These are phyloP conservation scores for Epinotia ramella DNA, from an alignment of 2,888 invertebrate genomes.

Conservation along the genomic window DNA sequence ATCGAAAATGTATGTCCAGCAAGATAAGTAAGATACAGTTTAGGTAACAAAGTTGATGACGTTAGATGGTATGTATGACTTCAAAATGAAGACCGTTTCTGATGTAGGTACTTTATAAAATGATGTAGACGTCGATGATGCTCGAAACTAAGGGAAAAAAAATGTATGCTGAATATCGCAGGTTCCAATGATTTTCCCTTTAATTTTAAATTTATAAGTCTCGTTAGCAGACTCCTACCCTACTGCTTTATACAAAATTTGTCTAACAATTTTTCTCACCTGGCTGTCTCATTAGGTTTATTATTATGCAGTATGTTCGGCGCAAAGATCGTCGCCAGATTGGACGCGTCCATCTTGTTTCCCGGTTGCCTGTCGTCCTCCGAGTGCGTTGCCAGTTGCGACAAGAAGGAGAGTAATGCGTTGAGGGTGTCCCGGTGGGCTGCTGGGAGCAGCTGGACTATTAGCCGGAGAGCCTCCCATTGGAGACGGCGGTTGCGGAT, in stretches of 20 bases:
- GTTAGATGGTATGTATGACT: no score
- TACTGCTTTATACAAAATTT: no score
- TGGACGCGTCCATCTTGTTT: slow-evolving; percentile 97
- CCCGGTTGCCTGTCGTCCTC: slow-evolving; percentile 89
- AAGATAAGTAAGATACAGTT: no score
- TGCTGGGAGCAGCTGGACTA: slow-evolving; percentile 93
- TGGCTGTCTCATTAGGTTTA: slow-evolving; percentile 85
- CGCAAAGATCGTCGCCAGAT: slow-evolving; percentile 96
- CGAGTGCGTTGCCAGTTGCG: slow-evolving; percentile 90
- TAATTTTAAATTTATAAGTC: no score
- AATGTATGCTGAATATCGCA: no score
- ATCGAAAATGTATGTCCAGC: no score
- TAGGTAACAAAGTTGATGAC: no score
- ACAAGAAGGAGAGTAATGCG: slow-evolving; percentile 92
- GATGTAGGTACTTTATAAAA: no score
- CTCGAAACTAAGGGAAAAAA: no score
- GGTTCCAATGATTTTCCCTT: background rate
- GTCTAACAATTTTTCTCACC: slow-evolving; percentile 53
- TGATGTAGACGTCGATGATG: no score
- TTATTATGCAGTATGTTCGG: slow-evolving; percentile 95
- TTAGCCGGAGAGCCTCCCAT: slow-evolving; percentile 92
- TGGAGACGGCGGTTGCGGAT: slow-evolving; percentile 93
- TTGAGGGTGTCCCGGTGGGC: slow-evolving; percentile 96
- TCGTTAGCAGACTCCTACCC: no score
- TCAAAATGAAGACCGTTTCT: no score